Percentiles rank a stretch among this genome's conserved stretches.
These are phyloP conservation scores for Orbicella faveolata DNA, from an alignment of 64 coral and sea anemone genomes.

Conservation along the genomic window DNA sequence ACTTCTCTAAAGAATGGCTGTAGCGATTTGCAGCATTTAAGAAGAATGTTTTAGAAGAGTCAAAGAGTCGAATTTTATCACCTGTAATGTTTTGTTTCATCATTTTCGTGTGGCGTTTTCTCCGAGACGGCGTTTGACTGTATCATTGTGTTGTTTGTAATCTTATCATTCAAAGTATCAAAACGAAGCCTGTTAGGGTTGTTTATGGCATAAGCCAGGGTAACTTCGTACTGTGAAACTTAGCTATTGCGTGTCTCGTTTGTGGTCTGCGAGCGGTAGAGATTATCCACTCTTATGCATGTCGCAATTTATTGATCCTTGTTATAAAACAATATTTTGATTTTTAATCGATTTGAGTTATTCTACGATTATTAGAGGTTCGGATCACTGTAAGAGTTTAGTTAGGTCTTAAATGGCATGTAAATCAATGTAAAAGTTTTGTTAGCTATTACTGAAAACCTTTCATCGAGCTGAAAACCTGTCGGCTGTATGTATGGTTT, in stretches of 20 bases:
- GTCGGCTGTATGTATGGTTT: no score
- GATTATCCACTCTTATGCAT: not conserved
- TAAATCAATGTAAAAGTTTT: not conserved
- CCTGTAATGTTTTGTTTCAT: slow-evolving; percentile 2
- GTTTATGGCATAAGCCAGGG: not conserved
- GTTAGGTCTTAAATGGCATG: not conserved
- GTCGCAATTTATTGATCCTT: not conserved
- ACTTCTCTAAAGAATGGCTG: not conserved
- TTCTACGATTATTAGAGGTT: not conserved
- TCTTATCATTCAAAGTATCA: not conserved
- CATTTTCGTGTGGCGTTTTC: not conserved
- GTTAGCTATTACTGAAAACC: no score
- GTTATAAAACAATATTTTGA: not conserved
- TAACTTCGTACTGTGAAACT: not conserved
- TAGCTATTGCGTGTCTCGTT: not conserved
- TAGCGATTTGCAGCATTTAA: not conserved
- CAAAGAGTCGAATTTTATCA: not conserved
- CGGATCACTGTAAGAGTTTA: not conserved
- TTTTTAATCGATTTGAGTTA: not conserved
- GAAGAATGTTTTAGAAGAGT: not conserved
- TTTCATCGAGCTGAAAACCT: no score
- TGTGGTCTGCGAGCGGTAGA: not conserved
- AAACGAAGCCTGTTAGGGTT: not conserved
- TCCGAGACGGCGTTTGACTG: not conserved
- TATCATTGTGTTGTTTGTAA: slow-evolving; percentile 8